phyloP scores from a whole-genome alignment of 1,140 invertebrate genomes.

The Bombus superbus region DNA sequence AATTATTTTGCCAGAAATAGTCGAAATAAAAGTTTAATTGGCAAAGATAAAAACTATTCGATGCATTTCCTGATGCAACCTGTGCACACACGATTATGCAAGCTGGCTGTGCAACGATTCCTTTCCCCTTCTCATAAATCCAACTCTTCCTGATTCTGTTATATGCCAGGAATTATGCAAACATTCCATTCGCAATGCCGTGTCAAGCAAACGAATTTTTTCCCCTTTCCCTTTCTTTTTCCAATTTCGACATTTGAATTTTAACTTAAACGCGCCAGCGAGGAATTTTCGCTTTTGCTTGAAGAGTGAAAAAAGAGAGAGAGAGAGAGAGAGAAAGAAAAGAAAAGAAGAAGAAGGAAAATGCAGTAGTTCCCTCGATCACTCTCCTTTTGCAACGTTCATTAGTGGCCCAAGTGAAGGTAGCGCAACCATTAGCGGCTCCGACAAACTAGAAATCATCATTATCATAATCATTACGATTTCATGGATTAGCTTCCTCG shows the following conservation, averaged over 20 bases:
- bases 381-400: neutral
- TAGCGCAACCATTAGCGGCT: neutral
- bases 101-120: neutral
- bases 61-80: slow-evolving; percentile 4
- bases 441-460: neutral
- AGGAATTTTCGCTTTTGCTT: neutral
- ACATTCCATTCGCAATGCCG: slow-evolving; percentile 3
- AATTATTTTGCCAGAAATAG: neutral
- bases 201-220: neutral
- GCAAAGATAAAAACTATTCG: neutral
- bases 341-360: neutral
- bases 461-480: neutral
- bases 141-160: slow-evolving; percentile 31
- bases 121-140: slow-evolving; percentile 18
- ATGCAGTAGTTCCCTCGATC: neutral
- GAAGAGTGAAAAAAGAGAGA: neutral
- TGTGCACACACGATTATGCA: slow-evolving; percentile 12
- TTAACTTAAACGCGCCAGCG: neutral
- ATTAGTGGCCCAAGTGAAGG: neutral
- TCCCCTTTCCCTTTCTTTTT: neutral
- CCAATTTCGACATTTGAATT: neutral
- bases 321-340: too few species aligned
- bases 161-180: slow-evolving; percentile 33
- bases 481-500: neutral
- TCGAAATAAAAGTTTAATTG: neutral